Base-by-base conservation (phyloP, 2,797 vertebrate species). In the Micropoecilia bifurca region DNA sequence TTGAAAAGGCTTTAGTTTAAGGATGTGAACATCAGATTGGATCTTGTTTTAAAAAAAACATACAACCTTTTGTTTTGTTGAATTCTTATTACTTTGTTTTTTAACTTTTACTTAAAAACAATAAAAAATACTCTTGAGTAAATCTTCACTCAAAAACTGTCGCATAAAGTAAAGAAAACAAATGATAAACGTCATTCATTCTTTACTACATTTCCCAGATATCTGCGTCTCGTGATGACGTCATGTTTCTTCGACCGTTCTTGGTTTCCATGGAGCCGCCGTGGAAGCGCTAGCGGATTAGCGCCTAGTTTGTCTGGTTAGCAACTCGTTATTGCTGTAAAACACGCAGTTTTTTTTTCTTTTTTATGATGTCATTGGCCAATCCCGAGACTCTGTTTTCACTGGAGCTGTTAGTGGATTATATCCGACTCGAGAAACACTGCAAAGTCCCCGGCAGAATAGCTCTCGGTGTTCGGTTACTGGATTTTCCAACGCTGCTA, bases 401-500 rank as follows among this genome's bases (percentile, higher is more conserved):
- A 0, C 88, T 98, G 74, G 96, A 98, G 90, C 39, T 98, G 76
- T 28, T 97, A 13, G 96, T 97, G 74, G 95, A 97, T 61, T 90
- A 83, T 61, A 90, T 97, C 74, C 88, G 79, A 7, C 33, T 97
- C 45, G 85, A 93, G 30, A 79, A 25, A 81, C 76, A 16, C 0
- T 71, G 7, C 20, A 75, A 76, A 25, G 81, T 83, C 0, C 78
- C 85, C 1, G 78, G 88, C n/a, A 75, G 80, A 47, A 81, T 96
- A 8, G 96, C 94, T 12, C 88, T 98, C 20, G 97, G 93, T 3
- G 87, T 98, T 16, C 94, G 96, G 53, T 85, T 98, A 20, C 80
- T 97, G 89, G 97, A 97, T 76, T 97, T 97, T n/a, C 97, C 97
- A 4, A 96, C 97, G 1, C 92, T 98, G 66, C 90, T 98, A 6